A percentile compares a stretch with the other conserved stretches of the same genome.
phyloP scores from a whole-genome alignment of 2,113 vertebrate genomes.

The Pheucticus melanocephalus region DNA sequence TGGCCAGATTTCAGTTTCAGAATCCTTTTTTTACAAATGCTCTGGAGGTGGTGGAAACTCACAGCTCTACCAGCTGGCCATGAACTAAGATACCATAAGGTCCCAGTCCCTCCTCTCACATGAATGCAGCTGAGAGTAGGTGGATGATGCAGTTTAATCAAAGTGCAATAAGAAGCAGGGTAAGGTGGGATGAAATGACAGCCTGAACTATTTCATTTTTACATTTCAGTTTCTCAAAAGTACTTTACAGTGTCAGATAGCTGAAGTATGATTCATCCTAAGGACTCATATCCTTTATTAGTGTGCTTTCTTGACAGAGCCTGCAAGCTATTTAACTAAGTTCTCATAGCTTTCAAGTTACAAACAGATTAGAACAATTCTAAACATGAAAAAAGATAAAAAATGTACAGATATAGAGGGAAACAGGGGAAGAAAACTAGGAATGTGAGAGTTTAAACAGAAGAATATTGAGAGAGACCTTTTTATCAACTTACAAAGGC shows the following conservation, averaged over 20 bases:
- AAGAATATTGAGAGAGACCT: background rate
- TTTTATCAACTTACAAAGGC: background rate
- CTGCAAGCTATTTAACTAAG: background rate
- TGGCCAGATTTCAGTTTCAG: background rate
- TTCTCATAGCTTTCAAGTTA: background rate
- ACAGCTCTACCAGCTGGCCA: background rate
- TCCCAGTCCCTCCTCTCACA: background rate
- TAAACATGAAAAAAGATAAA: background rate
- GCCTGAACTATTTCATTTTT: background rate
- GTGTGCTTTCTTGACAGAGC: background rate
- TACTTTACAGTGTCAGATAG: background rate
- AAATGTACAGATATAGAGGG: background rate
- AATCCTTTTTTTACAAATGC: background rate
- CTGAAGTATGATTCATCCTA: constrained; percentile 3
- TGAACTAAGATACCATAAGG: background rate
- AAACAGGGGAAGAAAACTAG: background rate
- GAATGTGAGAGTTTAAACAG: background rate
- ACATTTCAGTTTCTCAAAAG: background rate
- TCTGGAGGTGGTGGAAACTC: background rate
- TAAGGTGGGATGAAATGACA: background rate
- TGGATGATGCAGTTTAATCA: background rate
- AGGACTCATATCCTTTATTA: background rate
- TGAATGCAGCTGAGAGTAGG: background rate
- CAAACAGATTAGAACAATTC: background rate
- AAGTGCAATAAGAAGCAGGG: background rate